Evolutionary conservation across 2,888 invertebrate species (phyloP), one percentile per base, ranked within the genome.

Genomic region (Tetragonula carbonaria): DNA sequence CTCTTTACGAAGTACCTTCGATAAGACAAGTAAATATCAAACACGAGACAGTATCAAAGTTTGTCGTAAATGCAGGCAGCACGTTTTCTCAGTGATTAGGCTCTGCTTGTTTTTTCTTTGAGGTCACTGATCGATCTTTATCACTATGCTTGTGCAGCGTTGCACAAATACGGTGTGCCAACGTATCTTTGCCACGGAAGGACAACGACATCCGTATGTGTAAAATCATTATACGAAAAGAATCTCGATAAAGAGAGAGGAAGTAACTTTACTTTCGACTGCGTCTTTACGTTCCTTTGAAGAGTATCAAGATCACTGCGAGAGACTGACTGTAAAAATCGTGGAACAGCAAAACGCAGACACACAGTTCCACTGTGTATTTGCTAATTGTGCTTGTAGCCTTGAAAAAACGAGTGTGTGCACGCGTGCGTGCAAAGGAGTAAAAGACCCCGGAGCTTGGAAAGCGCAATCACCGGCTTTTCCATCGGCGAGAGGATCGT

Each of bases 381-480:
- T 28, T 57, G 74, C 38, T 74, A 82, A 82, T 82, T 71, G 82
- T 38, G 68, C 23, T 33, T 38, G 28, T 70, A 81, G 71, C 82
- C 82, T 81, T 82, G 82, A 81, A 81, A 65, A 81, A 81, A 65
- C 14, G 38, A 21, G 3, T 74, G 45, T 53, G 66, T 71, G 53
- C 65, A 38, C 53, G 66, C 33, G 70, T 78, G 80, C 55, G 78
- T 62, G 51, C 21, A 50, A 16, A 66, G 59, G 53, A 4, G 68
- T 6, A 23, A n/a, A 3, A 4, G 62, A 62, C 1, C 23, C 1
- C 23, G 28, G 33, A 53, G 55, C 81, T 55, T 51, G 81, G 55
- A 80, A 82, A 82, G 81, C 73, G 68, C 74, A 63, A 80, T 80
- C 45, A 45, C 28, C 50, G 28, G 70, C 45, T 80, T 82, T 79